Evolutionary conservation across 2,797 vertebrate species (phyloP).

Genomic region (Borostomias antarcticus): DNA sequence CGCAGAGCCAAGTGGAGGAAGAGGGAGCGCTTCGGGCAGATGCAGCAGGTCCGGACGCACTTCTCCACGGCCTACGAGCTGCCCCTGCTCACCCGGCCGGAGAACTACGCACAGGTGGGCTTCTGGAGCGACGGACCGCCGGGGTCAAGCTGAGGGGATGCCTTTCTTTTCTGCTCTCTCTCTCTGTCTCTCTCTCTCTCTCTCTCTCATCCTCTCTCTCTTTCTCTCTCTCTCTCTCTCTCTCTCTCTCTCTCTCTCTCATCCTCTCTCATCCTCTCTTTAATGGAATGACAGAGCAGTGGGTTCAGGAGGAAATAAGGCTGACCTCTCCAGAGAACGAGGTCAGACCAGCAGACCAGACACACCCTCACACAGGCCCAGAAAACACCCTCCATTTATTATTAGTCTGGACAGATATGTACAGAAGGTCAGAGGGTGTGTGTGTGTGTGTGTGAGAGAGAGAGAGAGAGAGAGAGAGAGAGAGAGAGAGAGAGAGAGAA

Average conservation of each 20-base stretch:
- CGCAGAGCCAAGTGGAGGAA: conserved; percentile 97
- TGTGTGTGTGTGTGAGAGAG: conserved; percentile 14
- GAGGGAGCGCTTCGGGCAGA: conserved; percentile 97
- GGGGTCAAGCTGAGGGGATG: not conserved
- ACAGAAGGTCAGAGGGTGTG: conserved; percentile 53
- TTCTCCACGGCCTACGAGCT: conserved; percentile 96
- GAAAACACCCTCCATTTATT: conserved; percentile 57
- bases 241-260: not conserved
- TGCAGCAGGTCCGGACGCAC: conserved; percentile 98
- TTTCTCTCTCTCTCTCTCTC: conserved; percentile 1
- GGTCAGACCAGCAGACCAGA: conserved; percentile 29
- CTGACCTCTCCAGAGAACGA: conserved; percentile 15
- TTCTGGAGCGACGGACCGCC: not conserved
- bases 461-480: conserved; percentile 10
- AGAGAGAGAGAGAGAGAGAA: conserved; percentile 16
- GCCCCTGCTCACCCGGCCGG: conserved; percentile 92
- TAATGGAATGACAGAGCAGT: conserved; percentile 12
- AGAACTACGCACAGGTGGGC: conserved; percentile 96
- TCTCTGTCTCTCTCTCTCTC: not conserved
- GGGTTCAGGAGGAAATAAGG: conserved; percentile 9
- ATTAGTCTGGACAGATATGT: conserved; percentile 43
- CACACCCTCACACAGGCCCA: conserved; percentile 42
- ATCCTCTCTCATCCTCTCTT: conserved; percentile 2
- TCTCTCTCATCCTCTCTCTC: not conserved
- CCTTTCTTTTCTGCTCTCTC: too few species aligned